Evolutionary conservation across 2,888 invertebrate genomes (phyloP), one percentile per base, ranked within the genome.

Genomic region (Tenthredo amoena): DNA sequence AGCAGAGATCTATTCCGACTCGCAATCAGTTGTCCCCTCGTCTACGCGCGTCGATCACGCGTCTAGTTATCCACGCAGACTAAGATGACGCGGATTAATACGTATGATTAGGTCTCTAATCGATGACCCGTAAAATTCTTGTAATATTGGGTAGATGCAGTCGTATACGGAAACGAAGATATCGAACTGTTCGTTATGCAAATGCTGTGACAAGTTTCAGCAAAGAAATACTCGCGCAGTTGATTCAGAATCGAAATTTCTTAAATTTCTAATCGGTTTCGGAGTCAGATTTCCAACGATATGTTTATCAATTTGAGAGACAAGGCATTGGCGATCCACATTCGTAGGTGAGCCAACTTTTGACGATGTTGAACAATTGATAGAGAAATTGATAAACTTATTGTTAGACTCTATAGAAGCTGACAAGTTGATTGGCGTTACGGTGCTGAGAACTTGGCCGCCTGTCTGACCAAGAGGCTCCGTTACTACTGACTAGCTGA

Each of bases 401-500:
- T 74, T 74, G 21, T 40, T 43, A 31, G 12, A 43, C 43, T 74
- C 21, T 43, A 43, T 74, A 43, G 43, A 74, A 74, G 10, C 72
- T 74, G 72, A 74, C 40, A 74, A n/a, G 72, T 74, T 74, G 72
- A 74, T 74, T 74, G 72, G 72, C 72, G 15, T 43, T 21, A 43
- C 43, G 40, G 9, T 37, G 26, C 10, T 21, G 21, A 40, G 40
- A 74, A 40, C 43, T 43, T 10, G 72, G 43, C 72, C 21, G 72
- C 40, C 72, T 77, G 77, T 50, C 79, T 79, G 79, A 79, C 79
- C 79, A 37, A 55, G 79, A 40, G 31, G 37, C 37, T 55, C 62
- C 58, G 58, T 62, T 79, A 79, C 79, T 58, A 79, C 79, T 79
- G 55, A 58, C 62, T 79, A 21, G 47, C 77, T 77, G 50, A 77